Evolutionary conservation across 2,888 invertebrate genomes (phyloP).

Genomic region (Lomographa bimaculata): DNA sequence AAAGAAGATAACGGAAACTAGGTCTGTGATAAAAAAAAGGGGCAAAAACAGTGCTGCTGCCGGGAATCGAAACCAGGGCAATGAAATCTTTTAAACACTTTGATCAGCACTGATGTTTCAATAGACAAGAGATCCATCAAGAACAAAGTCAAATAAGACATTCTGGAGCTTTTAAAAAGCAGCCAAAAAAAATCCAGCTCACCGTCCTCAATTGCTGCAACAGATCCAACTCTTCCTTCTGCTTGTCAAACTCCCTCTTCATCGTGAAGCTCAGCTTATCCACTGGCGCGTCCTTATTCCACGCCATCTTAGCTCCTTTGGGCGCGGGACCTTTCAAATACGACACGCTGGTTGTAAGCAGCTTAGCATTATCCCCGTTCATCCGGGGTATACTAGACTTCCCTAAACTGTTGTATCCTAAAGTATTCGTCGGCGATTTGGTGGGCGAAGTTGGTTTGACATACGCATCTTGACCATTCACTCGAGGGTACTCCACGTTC

Average conservation of each 20-base stretch:
- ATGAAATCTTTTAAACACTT: no score
- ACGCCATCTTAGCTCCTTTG: slow-evolving; percentile 84
- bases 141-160: no score
- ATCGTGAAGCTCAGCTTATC: slow-evolving; percentile 95
- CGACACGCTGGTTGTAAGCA: slow-evolving; percentile 83
- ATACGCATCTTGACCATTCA: slow-evolving; percentile 76
- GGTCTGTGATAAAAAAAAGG: no score
- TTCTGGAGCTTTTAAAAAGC: no score
- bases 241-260: slow-evolving; percentile 95
- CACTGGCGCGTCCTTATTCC: slow-evolving; percentile 87
- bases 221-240: slow-evolving; percentile 94
- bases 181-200: slow-evolving; percentile 50
- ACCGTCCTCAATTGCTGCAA: slow-evolving; percentile 93
- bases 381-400: slow-evolving; percentile 67
- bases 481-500: slow-evolving; percentile 60
- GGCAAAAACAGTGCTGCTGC: no score
- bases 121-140: no score
- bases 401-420: slow-evolving; percentile 82
- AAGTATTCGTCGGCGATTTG: slow-evolving; percentile 83
- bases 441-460: slow-evolving; percentile 87
- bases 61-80: no score
- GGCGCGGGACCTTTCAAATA: slow-evolving; percentile 83
- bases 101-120: no score
- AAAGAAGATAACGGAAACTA: no score
- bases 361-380: slow-evolving; percentile 71